Evolutionary conservation across 2,113 vertebrate genomes (phyloP), one percentile per base, ranked within the genome.

Genomic region (Phasianus colchicus): DNA sequence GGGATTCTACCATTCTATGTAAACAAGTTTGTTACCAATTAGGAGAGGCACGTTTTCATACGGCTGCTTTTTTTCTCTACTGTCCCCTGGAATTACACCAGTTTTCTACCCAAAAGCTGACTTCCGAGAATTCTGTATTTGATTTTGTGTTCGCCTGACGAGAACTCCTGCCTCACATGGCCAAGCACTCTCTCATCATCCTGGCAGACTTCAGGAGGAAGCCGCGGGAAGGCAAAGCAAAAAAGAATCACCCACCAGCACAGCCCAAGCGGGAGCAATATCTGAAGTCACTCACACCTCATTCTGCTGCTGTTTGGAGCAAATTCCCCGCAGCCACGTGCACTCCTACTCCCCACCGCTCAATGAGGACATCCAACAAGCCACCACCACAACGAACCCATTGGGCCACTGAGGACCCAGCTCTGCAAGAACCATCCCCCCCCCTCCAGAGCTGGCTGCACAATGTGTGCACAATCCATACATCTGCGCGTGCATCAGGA

Each of bases 401-500:
- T 4, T 13, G 11, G 73, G 69, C 17, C 83, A 50, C 48, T 6
- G 18, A 16, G 45, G 13, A 13, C 18, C 8, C 55, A 30, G 61
- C 15, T 15, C 30, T 25, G 1, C 5, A 10, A 34, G 24, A 34
- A 14, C 3, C 54, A 45, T 30, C 30, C 30, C 65, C 65, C 29
- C 47, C 21, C 47, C 47, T 10, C 21, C 47, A 48, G 47, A 12
- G 47, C 22, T 12, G 48, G 48, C 48, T 50, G 48, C 48, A 50
- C 48, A 50, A 12, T 13, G 48, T 24, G 48, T 24, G 22, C 48
- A 50, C 48, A 13, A 94, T 90, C 88, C 85, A 54, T 91, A 96
- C 95, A 96, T 95, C 94, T 84, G 91, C 94, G 94, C 95, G 95
- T 89, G 93, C 93, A 70, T 65, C 74, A 83, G 94, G 96, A 97